A percentile compares a stretch with the other conserved stretches of the same genome.
phyloP scores from a whole-genome alignment of 1,140 invertebrate species.

The Antheraea pernyi region DNA sequence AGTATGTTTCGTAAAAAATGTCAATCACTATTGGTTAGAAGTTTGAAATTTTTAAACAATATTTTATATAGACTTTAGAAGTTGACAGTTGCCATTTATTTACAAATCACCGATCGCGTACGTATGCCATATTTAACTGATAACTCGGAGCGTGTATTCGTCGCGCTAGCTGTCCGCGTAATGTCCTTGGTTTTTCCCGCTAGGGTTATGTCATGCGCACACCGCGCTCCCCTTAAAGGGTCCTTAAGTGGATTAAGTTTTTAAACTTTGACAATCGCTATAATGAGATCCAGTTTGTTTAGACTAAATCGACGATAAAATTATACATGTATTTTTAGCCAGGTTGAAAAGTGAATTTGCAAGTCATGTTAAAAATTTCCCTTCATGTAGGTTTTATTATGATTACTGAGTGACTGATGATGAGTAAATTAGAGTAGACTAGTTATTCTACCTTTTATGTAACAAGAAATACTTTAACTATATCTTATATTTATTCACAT shows the following conservation, averaged over 20 bases:
- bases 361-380: background rate
- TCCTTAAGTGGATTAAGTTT: slow-evolving; percentile 75
- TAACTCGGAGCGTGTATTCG: slow-evolving; percentile 34
- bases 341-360: background rate
- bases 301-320: slow-evolving; percentile 59
- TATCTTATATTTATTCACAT: no score
- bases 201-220: slow-evolving; percentile 69
- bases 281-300: slow-evolving; percentile 68
- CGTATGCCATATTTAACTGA: slow-evolving; percentile 49
- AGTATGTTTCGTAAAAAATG: background rate
- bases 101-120: slow-evolving; percentile 40
- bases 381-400: no score
- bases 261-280: slow-evolving; percentile 75
- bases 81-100: slow-evolving; percentile 11
- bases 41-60: background rate
- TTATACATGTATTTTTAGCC: slow-evolving; percentile 26
- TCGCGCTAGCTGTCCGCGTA: slow-evolving; percentile 37
- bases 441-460: no score
- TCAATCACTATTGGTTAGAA: slow-evolving; percentile 13
- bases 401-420: no score
- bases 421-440: no score
- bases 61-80: background rate
- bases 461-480: no score
- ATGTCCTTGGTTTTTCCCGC: slow-evolving; percentile 68
- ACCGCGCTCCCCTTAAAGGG: slow-evolving; percentile 57